Base-by-base conservation (phyloP, 2,888 invertebrate genomes). In the Tuberolachnus salignus region DNA sequence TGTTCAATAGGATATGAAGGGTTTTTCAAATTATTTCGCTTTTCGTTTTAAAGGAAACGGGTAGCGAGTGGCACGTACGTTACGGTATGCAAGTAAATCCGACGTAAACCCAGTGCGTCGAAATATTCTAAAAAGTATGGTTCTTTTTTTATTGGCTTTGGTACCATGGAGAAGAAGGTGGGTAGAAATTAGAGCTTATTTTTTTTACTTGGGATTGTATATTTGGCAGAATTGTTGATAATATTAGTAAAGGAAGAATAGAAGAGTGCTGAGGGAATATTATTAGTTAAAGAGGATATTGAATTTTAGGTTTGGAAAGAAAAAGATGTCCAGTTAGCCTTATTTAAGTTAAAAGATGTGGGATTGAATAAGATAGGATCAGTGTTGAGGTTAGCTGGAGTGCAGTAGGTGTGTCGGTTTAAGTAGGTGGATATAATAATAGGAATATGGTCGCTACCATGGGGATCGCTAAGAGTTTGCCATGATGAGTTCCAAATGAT, bases 111-210 rank as follows among this genome's bases (percentile, higher is more conserved):
- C 53, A 3, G 53, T n/a, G 1, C 51, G 53, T 0, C 53, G 26
- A 11, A 53, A 69, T 1, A 0, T 2, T 46, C n/a, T 46, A 23
- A 67, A 67, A 8, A 26, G 23, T 4, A 3, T 1, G 9, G 67
- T n/a, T 46, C 67, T 46, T 9, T 23, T 51, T 67, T 67, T 67
- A 4, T 14, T 16, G n/a, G 67, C 67, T 10, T 23, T n/a, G 11
- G 67, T 23, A 66, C 64, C 46, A 66, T 3, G 4, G 46, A 8
- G 64, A 46, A 64, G 46, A 64, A 10, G 64, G 11, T n/a, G 46
- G 19, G 23, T 46, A n/a, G 3, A 10, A n/a, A n/a, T 46, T 46
- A n/a, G 11, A 2, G 19, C 6, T 21, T 19, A n/a, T 3, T 13
- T 66, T 23, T 23, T 66, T 46, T 66, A 8, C 1, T 14, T 8